Percentiles rank a stretch among this genome's conserved stretches.
Conservation (phyloP, 2,888 invertebrate species). For the Eupithecia tripunctaria region DNA sequence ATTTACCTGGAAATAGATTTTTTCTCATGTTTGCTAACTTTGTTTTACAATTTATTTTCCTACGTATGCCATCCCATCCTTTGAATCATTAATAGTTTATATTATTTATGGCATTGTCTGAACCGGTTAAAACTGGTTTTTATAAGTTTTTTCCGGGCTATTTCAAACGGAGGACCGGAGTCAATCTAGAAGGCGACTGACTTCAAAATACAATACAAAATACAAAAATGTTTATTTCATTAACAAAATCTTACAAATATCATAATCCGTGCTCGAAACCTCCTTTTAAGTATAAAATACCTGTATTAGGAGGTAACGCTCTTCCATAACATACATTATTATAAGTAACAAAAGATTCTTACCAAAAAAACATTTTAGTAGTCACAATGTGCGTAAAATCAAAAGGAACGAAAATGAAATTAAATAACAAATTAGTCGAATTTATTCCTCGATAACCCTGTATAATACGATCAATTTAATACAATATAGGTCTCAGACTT, state of each 20-base stretch:
- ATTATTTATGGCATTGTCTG: neutral
- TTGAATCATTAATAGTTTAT: neutral
- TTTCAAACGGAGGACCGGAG: neutral
- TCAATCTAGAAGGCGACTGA: neutral
- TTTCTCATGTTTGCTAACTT: neutral
- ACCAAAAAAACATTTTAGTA: too few species aligned
- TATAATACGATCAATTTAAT: neutral
- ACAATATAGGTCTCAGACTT: constrained; percentile 4
- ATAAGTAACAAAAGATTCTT: too few species aligned
- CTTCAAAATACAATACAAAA: too few species aligned
- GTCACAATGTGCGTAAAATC: too few species aligned
- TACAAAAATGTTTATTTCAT: too few species aligned
- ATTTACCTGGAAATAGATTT: neutral
- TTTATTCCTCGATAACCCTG: constrained; percentile 4
- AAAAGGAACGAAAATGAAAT: too few species aligned
- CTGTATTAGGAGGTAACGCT: too few species aligned
- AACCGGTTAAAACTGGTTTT: neutral
- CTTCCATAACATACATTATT: too few species aligned
- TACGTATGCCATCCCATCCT: neutral
- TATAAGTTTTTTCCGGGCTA: neutral
- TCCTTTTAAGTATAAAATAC: too few species aligned
- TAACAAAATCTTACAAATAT: too few species aligned
- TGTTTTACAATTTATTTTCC: neutral
- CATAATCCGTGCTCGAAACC: too few species aligned
- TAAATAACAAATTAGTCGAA: too few species aligned